Percentiles rank a stretch among this genome's conserved stretches.
Evolutionary conservation across 2,797 vertebrate species (phyloP).

Genomic region (Neostethus bicornis): DNA sequence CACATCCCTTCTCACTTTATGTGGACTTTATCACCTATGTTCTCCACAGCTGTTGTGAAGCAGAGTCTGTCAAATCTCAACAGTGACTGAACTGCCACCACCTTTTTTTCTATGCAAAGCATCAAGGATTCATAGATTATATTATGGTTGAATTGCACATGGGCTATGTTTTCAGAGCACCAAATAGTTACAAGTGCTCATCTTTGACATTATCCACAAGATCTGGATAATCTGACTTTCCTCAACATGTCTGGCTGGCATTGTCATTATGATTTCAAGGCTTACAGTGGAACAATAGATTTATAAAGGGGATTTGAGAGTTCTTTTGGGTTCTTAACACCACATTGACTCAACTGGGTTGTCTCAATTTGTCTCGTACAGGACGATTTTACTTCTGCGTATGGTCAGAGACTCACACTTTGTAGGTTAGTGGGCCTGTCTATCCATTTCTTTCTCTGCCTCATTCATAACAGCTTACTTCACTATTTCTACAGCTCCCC

Average conservation of each 20-base stretch:
- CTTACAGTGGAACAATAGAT: constrained; percentile 24
- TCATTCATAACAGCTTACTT: constrained; percentile 21
- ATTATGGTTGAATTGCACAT: constrained; percentile 4
- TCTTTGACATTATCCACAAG: constrained; percentile 11
- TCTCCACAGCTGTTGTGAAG: constrained; percentile 9
- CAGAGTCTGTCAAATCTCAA: constrained; percentile 16
- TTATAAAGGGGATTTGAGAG: constrained; percentile 37
- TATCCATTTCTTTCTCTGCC: constrained; percentile 25
- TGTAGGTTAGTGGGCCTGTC: constrained; percentile 39
- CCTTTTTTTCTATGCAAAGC: background rate
- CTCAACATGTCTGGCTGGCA: constrained; percentile 7
- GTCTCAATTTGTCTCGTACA: constrained; percentile 53
- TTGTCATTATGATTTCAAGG: constrained; percentile 43
- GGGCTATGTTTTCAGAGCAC: constrained; percentile 1
- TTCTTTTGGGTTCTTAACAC: constrained; percentile 44
- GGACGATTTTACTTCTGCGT: constrained; percentile 46
- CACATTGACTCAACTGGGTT: constrained; percentile 53
- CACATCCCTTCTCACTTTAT: constrained; percentile 41
- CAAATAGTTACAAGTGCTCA: background rate
- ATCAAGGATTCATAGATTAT: constrained; percentile 1
- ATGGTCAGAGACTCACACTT: constrained; percentile 40
- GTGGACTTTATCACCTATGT: constrained; percentile 32
- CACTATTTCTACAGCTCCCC: constrained; percentile 30
- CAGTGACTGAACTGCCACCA: background rate
- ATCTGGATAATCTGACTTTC: constrained; percentile 11